Evolutionary conservation across 2,113 vertebrate genomes (phyloP).

Genomic region (Climacteris rufus): DNA sequence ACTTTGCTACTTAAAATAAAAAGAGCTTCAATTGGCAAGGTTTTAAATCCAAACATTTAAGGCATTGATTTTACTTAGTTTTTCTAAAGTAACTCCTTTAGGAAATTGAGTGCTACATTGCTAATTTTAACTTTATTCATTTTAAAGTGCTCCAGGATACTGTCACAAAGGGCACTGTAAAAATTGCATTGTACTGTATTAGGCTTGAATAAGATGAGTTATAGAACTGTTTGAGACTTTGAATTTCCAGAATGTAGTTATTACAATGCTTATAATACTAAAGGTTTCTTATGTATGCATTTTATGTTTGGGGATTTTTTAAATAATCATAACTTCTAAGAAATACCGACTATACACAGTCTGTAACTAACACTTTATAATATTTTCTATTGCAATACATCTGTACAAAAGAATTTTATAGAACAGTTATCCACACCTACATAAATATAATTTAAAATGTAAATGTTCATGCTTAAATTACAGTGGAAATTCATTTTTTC

Average conservation of each 20-base stretch:
- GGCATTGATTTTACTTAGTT: slow-evolving; percentile 62
- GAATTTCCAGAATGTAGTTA: slow-evolving; percentile 50
- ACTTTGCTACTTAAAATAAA: slow-evolving; percentile 53
- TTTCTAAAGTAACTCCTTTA: slow-evolving; percentile 62
- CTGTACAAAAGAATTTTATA: neutral
- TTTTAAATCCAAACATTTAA: slow-evolving; percentile 58
- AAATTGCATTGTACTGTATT: slow-evolving; percentile 30
- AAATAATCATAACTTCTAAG: slow-evolving; percentile 30
- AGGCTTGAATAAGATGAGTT: slow-evolving; percentile 39
- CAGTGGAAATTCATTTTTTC: neutral
- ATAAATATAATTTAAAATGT: slow-evolving; percentile 10
- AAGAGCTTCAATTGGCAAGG: neutral
- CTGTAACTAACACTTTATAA: neutral
- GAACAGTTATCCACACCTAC: neutral
- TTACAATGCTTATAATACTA: slow-evolving; percentile 29
- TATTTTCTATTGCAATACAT: neutral
- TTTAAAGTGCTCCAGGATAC: slow-evolving; percentile 51
- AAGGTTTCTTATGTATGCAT: slow-evolving; percentile 4
- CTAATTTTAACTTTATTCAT: slow-evolving; percentile 64
- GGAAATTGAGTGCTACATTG: slow-evolving; percentile 51
- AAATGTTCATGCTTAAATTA: neutral
- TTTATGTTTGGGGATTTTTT: neutral
- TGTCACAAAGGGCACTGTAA: slow-evolving; percentile 54
- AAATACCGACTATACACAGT: neutral
- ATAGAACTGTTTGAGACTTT: slow-evolving; percentile 22